A percentile compares a stretch with the other conserved stretches of the same genome.
Conservation (phyloP, 2,113 vertebrate genomes). For the Dryoscopus gambensis region DNA sequence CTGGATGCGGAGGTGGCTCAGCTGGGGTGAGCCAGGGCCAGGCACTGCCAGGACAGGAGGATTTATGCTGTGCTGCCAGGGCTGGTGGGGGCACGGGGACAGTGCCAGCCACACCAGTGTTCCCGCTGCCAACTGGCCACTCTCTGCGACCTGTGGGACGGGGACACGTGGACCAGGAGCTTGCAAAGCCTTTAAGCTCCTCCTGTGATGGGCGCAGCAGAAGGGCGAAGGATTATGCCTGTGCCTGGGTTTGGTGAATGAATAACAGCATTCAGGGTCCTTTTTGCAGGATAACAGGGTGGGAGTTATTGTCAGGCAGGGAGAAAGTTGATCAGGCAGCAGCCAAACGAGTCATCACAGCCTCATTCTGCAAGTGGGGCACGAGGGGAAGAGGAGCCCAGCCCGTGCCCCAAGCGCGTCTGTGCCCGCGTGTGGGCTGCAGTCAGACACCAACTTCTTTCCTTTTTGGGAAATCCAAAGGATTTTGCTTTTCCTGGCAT, state of each 20-base stretch:
- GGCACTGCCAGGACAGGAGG: background rate
- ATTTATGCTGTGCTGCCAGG: background rate
- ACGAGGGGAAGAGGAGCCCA: background rate
- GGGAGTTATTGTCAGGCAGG: background rate
- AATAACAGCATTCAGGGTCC: background rate
- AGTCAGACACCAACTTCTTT: background rate
- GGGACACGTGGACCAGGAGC: background rate
- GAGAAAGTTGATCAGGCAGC: background rate
- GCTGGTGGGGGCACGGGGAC: background rate
- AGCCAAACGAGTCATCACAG: background rate
- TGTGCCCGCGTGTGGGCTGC: rapidly evolving
- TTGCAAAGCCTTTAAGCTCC: conserved; percentile 11
- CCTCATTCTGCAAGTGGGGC: background rate
- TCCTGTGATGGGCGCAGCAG: background rate
- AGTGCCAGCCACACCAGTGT: background rate
- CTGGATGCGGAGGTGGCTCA: background rate
- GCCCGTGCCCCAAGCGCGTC: rapidly evolving
- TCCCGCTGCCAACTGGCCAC: background rate
- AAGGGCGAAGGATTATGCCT: background rate
- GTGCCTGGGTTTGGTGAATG: background rate
- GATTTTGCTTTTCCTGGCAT: background rate
- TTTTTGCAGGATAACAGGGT: background rate
- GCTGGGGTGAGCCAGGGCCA: background rate
- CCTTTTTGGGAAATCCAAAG: background rate
- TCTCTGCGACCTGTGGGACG: rapidly evolving